Conservation (phyloP, 2,113 vertebrate species). For the Origma solitaria region DNA sequence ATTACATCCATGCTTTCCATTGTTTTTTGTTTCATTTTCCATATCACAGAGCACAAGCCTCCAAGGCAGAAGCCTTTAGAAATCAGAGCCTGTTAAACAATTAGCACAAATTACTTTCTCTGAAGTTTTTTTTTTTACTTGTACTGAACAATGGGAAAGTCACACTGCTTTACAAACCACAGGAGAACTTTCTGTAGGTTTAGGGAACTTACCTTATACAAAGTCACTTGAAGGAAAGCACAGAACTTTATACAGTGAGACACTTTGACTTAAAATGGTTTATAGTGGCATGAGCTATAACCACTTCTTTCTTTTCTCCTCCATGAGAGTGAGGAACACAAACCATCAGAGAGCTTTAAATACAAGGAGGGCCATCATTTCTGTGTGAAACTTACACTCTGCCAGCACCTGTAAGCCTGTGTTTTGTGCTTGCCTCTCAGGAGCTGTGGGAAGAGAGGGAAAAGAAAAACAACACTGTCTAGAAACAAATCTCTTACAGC, state of each 20-base stretch:
- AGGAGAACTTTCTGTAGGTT: neutral
- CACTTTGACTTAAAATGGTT: neutral
- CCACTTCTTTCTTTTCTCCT: neutral
- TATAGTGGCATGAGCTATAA: neutral
- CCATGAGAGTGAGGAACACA: neutral
- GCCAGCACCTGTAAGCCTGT: neutral
- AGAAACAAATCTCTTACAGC: neutral
- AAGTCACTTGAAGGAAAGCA: neutral
- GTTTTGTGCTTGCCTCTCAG: neutral
- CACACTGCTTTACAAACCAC: neutral
- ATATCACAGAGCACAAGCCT: neutral
- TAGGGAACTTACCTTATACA: neutral
- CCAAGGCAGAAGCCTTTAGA: neutral
- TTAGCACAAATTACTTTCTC: neutral
- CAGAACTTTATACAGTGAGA: neutral
- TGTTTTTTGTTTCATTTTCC: neutral
- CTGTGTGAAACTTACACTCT: neutral
- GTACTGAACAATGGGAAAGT: neutral
- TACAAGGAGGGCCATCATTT: neutral
- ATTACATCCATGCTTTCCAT: neutral
- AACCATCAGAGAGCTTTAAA: neutral
- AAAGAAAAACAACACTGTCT: neutral
- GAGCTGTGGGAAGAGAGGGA: neutral
- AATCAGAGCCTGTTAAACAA: neutral
- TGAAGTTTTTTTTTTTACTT: neutral